Evolutionary conservation across 2,888 invertebrate genomes (phyloP).

Genomic region (Dromius quadrimaculatus): DNA sequence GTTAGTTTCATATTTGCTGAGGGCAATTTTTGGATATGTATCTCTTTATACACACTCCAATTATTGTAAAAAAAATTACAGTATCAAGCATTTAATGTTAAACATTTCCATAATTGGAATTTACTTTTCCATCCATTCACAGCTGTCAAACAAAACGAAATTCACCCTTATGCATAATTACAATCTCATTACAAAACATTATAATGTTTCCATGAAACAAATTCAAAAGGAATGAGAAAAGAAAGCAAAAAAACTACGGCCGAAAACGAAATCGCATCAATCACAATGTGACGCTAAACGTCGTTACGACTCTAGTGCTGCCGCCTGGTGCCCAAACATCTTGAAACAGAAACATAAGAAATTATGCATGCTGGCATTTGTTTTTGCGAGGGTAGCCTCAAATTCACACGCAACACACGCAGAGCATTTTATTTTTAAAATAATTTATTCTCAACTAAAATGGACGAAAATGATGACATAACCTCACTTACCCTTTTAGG

Average conservation of each 20-base stretch:
- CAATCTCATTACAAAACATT: conserved; percentile 23
- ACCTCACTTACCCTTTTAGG: too few relatives aligned
- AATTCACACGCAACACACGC: neutral
- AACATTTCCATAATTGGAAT: conserved; percentile 12
- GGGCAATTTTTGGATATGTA: too few relatives aligned
- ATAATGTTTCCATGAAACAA: conserved; percentile 1
- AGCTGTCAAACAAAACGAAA: conserved; percentile 10
- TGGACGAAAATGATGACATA: too few relatives aligned
- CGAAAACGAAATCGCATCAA: conserved; percentile 31
- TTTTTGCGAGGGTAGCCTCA: conserved; percentile 33
- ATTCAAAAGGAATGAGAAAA: conserved; percentile 24
- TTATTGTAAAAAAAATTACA: too few relatives aligned
- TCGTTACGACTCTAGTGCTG: conserved; percentile 27
- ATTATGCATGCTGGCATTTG: conserved; percentile 43
- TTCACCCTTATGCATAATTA: conserved; percentile 23
- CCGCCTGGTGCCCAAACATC: conserved; percentile 3
- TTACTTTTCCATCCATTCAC: neutral
- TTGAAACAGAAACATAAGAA: conserved; percentile 32
- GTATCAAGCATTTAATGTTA: neutral
- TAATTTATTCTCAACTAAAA: too few relatives aligned
- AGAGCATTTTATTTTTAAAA: conserved; percentile 2
- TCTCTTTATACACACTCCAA: too few relatives aligned
- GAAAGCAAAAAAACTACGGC: neutral
- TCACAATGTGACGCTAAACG: conserved; percentile 24
- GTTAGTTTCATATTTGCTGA: too few relatives aligned